A percentile compares a stretch with the other conserved stretches of the same genome.
Conservation (phyloP, 2,888 invertebrate species). For the Chalcis sispes region DNA sequence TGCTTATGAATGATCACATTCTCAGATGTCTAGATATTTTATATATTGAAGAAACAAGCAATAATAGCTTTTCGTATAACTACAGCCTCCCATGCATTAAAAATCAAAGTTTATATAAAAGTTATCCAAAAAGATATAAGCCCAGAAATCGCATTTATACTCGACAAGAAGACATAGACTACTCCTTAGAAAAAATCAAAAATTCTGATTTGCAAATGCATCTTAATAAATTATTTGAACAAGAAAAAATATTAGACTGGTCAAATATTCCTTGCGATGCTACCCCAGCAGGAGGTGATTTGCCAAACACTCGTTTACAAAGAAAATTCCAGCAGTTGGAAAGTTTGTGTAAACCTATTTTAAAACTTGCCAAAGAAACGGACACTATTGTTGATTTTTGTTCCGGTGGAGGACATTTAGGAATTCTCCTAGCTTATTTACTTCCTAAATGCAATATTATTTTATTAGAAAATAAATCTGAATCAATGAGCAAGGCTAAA, state of each 20-base stretch:
- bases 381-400: slow-evolving; percentile 94
- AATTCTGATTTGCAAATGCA: slow-evolving; percentile 76
- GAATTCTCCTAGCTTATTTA: slow-evolving; percentile 88
- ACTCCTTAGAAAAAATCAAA: slow-evolving; percentile 77
- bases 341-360: slow-evolving; percentile 86
- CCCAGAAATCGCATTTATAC: slow-evolving; percentile 86
- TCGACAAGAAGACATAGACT: slow-evolving; percentile 85
- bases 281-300: slow-evolving; percentile 86
- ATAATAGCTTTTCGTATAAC: slow-evolving; percentile 16
- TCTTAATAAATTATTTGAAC: slow-evolving; percentile 74
- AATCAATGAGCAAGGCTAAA: slow-evolving; percentile 86
- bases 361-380: slow-evolving; percentile 82
- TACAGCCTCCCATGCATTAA: slow-evolving; percentile 77
- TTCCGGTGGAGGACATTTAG: slow-evolving; percentile 95
- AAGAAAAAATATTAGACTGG: slow-evolving; percentile 81
- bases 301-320: slow-evolving; percentile 84
- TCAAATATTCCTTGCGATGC: slow-evolving; percentile 83
- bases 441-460: slow-evolving; percentile 88
- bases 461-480: slow-evolving; percentile 94
- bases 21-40: slow-evolving; percentile 69
- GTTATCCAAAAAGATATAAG: slow-evolving; percentile 86
- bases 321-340: slow-evolving; percentile 92
- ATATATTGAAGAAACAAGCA: slow-evolving; percentile 66
- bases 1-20: slow-evolving; percentile 67
- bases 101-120: slow-evolving; percentile 85